Evolutionary conservation across 2,113 vertebrate genomes (phyloP), one percentile per base, ranked within the genome.

Genomic region (Dasyornis broadbenti): DNA sequence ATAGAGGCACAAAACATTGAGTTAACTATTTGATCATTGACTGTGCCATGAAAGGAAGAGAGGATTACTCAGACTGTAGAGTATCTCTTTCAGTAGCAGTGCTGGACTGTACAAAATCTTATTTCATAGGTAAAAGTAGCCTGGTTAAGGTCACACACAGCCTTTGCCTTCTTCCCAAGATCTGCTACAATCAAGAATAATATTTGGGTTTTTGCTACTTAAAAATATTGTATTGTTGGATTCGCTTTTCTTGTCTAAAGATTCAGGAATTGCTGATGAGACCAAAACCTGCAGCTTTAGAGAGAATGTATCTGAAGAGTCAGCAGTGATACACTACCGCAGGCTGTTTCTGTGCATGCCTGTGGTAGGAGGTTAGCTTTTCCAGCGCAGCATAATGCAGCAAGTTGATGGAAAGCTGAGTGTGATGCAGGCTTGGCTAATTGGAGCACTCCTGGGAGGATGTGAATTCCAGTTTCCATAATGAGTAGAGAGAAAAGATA

Each of bases 381-480:
- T 86, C 90, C 61, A 89, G 92, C 0, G 0, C 71, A 88, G 85
- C 64, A 44, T 60, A 96, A 59, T 10, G 4, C 90, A 92, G 93
- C 4, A 5, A 92, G 82, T 56, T 96, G 96, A 94, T 96, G 93
- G 92, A 96, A 90, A 81, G 88, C 95, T 68, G 90, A 68, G 80
- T 33, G 92, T 84, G 86, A 90, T 93, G 76, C 90, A 71, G 88
- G 86, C 90, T 89, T 73, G 60, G 88, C 96, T 97, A 97, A 96
- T 96, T 96, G 94, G 92, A 96, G 69, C 94, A 89, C 95, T 96
- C 94, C 93, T 96, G 96, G 94, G 88, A 96, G 93, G 93, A 96
- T 93, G 57, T 82, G 94, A 96, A 96, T 84, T 95, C 94, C 80
- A 61, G 92, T 89, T 96, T 96, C 88, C 86, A 84, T 96, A 95